Base-by-base conservation (phyloP, 2,113 vertebrate genomes). In the Actenoides lindsayi region DNA sequence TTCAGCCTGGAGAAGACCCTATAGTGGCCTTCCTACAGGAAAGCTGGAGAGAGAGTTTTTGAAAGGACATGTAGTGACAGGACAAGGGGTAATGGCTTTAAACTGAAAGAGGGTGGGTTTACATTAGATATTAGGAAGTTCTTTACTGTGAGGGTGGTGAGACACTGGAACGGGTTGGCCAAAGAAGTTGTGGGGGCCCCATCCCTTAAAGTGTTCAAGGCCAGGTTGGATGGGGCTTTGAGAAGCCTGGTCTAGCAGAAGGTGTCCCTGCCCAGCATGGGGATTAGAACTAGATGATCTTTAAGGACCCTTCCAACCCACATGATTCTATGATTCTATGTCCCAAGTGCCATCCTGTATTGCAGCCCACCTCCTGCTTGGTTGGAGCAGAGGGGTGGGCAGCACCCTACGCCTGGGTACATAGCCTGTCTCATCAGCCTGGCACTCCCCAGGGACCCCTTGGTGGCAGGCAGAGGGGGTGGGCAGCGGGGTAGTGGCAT, bases 341-440 rank as follows among this genome's bases (percentile, higher is more conserved):
- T 73, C 25, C 51, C 18, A 37, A 35, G 28, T 69, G 31, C 53
- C 56, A 13, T 74, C 25, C 50, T 39, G 50, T 39, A 15, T 62
- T 35, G 37, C 11, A 39, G 65, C 59, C 19, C 1, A 1, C 0
- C 1, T 64, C 51, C 56, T 13, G 3, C 28, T 9, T 67, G 54
- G 11, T 5, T 69, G 56, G 56, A 35, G 37, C 5, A 3, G 37
- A 1, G 8, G 27, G 14, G 8, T 53, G 53, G 21, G 20, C 44
- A 76, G 53, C 35, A 76, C 48, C 30, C 35, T 75, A 11, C 0
- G 0, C n/a, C 79, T 54, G 60, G 41, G 56, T 67, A 39, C 64
- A 62, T 5, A 63, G 57, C 18, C 30, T 74, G 56, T 16, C 39
- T 19, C 33, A 28, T 41, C 5, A 3, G 33, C 57, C 62, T 90